These are phyloP conservation scores for Aphelenchoides avenae DNA, from an alignment of 1,140 invertebrate genomes.

Conservation along the genomic window DNA sequence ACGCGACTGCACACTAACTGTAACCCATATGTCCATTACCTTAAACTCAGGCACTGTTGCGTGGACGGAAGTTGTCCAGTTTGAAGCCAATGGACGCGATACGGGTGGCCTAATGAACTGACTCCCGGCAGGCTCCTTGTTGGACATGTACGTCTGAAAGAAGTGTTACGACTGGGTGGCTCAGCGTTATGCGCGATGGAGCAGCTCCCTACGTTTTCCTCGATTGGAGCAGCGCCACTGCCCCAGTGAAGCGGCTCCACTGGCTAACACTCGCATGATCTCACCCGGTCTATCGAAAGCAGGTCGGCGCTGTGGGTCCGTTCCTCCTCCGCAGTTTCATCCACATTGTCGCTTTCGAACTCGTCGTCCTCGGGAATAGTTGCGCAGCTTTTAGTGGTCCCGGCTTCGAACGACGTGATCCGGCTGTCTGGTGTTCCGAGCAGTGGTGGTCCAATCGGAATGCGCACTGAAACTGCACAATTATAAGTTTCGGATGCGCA, in stretches of 20 bases:
- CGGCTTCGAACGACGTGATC: constrained; percentile 44
- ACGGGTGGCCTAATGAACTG: background rate
- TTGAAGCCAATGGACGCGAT: background rate
- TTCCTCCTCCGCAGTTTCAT: constrained; percentile 4
- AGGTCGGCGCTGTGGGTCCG: constrained; percentile 27
- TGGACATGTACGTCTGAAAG: constrained; percentile 13
- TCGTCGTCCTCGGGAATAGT: constrained; percentile 47
- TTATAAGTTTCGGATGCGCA: too few species aligned
- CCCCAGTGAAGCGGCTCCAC: constrained; percentile 19
- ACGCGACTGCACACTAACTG: background rate
- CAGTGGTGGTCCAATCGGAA: constrained; percentile 28
- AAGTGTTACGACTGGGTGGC: constrained; percentile 11
- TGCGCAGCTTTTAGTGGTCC: constrained; percentile 48
- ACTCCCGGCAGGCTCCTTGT: background rate
- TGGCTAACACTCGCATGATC: background rate
- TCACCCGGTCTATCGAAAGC: constrained; percentile 43
- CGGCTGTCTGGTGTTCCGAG: constrained; percentile 44
- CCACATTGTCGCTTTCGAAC: constrained; percentile 20
- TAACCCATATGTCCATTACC: constrained; percentile 12
- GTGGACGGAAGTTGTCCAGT: background rate
- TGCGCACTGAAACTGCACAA: too few species aligned
- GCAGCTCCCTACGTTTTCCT: constrained; percentile 26
- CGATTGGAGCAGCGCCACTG: constrained; percentile 35
- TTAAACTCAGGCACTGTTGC: constrained; percentile 31
- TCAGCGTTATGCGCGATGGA: constrained; percentile 1